Base-by-base conservation (phyloP, 2,797 vertebrate species). In the Erethizon dorsatum region DNA sequence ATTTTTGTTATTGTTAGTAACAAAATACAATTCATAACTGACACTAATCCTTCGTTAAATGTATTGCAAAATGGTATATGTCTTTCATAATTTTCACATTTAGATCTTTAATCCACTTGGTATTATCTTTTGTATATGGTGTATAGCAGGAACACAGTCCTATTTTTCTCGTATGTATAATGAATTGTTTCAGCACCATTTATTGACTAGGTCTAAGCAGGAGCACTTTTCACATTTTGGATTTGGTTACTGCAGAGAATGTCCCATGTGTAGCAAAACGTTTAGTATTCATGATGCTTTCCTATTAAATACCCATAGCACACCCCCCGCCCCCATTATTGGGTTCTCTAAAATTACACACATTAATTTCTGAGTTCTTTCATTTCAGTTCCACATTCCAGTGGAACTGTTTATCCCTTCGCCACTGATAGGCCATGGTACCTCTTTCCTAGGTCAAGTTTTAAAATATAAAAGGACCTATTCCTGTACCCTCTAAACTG, bases 1-100 rank as follows among this genome's bases (percentile, higher is more conserved):
- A 82, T 0, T 79, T 75, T 56, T 82, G 63, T 71, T 95, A 86
- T 52, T 86, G n/a, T 73, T 88, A 83, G 67, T 95, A 83, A 67
- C 59, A n/a, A 84, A 69, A 50, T 69, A 59, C 52, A 84, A 20
- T 84, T 90, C 71, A 88, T 88, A 26, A 75, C 26, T 57, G 8
- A 84, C 18, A 77, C 20, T 91, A 41, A 92, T 57, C 71, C 41
- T 95, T 92, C 59, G 26, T 82, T 88, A 91, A 95, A 41, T 83
- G 24, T 73, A 65, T 87, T 73, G 18, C 47, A 82, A 56, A 37
- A 65, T 37, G 54, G 17, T 73, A n/a, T 91, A n/a, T 28, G 47
- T n/a, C n/a, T 88, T 80, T 56, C 6, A 82, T 33, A 88, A 15
- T 86, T 91, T 63, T 52, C 3, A 95, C 37, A 82, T 63, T 87